These are phyloP conservation scores for Conomelus anceps DNA, from an alignment of 2,888 invertebrate genomes.

Conservation along the genomic window DNA sequence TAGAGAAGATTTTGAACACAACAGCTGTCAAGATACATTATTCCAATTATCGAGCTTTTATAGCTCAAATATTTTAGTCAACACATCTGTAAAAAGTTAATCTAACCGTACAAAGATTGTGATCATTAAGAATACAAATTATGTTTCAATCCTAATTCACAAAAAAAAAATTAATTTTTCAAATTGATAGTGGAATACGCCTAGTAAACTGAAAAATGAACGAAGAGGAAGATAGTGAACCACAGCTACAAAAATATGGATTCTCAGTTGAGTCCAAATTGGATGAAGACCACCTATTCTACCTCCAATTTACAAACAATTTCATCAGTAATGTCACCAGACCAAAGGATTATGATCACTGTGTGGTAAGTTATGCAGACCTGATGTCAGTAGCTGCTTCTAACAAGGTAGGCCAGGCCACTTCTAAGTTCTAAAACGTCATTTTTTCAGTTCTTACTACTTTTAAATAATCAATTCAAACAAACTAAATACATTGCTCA, in stretches of 20 bases:
- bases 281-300: conserved; percentile 5
- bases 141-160: neutral
- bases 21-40: no score
- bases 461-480: no score
- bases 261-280: conserved; percentile 3
- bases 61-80: neutral
- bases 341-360: conserved; percentile 6
- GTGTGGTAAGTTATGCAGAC: neutral
- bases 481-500: no score
- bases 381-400: no score
- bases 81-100: neutral
- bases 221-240: neutral
- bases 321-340: conserved; percentile 3
- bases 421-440: no score
- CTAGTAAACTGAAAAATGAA: neutral
- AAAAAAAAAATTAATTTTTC: neutral
- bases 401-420: no score
- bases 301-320: conserved; percentile 2
- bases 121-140: neutral
- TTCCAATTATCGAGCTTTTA: no score
- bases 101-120: neutral
- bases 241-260: neutral
- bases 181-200: neutral
- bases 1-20: no score
- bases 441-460: no score